These are phyloP conservation scores for Athalia cordata DNA, from an alignment of 2,888 invertebrate species.

Conservation along the genomic window DNA sequence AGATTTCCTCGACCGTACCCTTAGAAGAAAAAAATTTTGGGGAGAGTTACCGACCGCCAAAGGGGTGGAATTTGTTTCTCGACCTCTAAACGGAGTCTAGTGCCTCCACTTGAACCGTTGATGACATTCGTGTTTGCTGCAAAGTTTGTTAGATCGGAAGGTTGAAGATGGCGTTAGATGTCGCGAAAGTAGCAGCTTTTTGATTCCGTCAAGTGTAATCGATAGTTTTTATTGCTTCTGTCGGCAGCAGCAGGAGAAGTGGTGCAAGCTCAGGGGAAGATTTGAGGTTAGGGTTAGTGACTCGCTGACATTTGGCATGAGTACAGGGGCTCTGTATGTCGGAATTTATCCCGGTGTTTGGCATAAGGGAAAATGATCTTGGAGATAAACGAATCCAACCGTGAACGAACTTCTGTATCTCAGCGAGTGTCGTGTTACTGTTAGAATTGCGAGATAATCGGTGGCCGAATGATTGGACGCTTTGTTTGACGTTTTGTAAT, in stretches of 20 bases:
- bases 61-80: background rate
- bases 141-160: background rate
- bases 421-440: too few relatives aligned
- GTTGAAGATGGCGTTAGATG: conserved; percentile 60
- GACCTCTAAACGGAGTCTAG: background rate
- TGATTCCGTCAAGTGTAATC: conserved; percentile 58
- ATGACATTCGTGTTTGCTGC: background rate
- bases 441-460: too few relatives aligned
- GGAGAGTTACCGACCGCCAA: background rate
- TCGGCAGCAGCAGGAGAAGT: conserved; percentile 42
- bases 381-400: background rate
- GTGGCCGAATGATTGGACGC: too few relatives aligned
- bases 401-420: background rate
- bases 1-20: too few relatives aligned
- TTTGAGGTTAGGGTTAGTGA: conserved; percentile 67
- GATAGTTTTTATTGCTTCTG: conserved; percentile 64
- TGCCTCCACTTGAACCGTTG: background rate
- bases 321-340: conserved; percentile 38
- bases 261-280: conserved; percentile 49
- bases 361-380: conserved; percentile 47
- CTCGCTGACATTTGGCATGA: conserved; percentile 60
- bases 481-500: too few relatives aligned
- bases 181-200: conserved; percentile 52
- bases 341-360: conserved; percentile 22
- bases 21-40: background rate